These are phyloP conservation scores for Anseranas semipalmata DNA, from an alignment of 2,113 vertebrate species.

Conservation along the genomic window DNA sequence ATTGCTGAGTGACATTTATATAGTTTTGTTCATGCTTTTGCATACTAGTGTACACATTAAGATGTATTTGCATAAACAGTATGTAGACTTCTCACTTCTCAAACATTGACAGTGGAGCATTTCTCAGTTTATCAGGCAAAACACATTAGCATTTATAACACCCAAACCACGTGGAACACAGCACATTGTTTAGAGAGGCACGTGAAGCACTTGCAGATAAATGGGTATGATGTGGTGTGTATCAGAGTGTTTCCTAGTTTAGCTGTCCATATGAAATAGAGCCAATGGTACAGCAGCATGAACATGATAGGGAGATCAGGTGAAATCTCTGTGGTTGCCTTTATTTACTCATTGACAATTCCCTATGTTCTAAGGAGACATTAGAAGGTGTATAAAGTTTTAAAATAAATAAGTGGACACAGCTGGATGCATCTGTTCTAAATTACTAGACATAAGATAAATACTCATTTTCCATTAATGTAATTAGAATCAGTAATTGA, in stretches of 20 bases:
- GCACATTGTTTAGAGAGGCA: not conserved
- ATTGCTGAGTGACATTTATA: not conserved
- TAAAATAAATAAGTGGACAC: conserved; percentile 24
- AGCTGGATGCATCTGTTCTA: not conserved
- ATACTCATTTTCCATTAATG: conserved; percentile 61
- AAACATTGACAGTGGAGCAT: not conserved
- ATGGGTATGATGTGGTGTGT: not conserved
- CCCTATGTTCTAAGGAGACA: not conserved
- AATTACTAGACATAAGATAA: conserved; percentile 11
- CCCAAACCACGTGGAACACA: not conserved
- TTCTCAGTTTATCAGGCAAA: not conserved
- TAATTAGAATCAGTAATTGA: conserved; percentile 78
- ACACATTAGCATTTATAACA: not conserved
- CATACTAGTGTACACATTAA: not conserved
- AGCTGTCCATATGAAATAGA: not conserved
- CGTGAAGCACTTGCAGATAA: conserved; percentile 23
- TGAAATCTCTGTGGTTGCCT: not conserved
- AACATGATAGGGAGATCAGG: not conserved
- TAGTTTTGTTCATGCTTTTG: not conserved
- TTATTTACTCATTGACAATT: not conserved
- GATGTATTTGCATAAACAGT: conserved; percentile 14
- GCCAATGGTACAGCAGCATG: not conserved
- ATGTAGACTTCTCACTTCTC: not conserved
- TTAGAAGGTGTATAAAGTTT: conserved; percentile 37
- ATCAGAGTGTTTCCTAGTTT: not conserved